These are phyloP conservation scores for Physocephala rufipes DNA, from an alignment of 2,888 invertebrate genomes.

Conservation along the genomic window DNA sequence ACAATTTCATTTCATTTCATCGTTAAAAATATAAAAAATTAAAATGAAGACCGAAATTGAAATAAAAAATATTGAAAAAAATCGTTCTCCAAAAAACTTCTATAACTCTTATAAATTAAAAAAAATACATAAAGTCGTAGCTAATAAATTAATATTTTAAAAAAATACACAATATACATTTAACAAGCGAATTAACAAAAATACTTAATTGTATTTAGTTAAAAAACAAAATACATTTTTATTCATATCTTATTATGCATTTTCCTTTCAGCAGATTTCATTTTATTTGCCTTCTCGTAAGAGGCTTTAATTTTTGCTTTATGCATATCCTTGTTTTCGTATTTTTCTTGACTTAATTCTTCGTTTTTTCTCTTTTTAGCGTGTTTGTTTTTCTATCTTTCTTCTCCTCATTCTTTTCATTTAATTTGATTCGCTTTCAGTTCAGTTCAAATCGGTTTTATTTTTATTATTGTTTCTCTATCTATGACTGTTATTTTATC, in stretches of 20 bases:
- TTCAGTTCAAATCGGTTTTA: neutral
- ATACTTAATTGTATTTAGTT: conserved; percentile 43
- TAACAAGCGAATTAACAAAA: conserved; percentile 49
- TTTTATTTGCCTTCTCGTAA: too few species aligned
- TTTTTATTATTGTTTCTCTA: too few species aligned
- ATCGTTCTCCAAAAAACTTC: neutral
- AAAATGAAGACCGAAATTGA: conserved; percentile 10
- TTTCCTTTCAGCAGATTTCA: too few species aligned
- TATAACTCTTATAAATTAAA: conserved; percentile 1
- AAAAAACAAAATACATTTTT: conserved; percentile 45
- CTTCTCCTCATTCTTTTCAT: conserved; percentile 14
- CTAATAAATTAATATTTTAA: neutral
- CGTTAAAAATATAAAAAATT: conserved; percentile 33
- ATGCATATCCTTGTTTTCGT: too few species aligned
- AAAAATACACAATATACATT: conserved; percentile 8
- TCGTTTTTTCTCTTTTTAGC: too few species aligned
- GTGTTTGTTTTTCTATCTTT: neutral
- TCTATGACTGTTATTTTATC: too few species aligned
- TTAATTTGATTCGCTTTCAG: conserved; percentile 35
- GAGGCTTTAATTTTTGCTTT: too few species aligned
- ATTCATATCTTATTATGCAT: conserved; percentile 21
- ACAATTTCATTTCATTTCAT: too few species aligned
- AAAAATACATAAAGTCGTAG: too few species aligned
- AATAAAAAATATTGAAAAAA: neutral
- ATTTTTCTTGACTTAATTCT: too few species aligned